Base-by-base conservation (phyloP, 2,888 invertebrate genomes). In the Amphipoea oculea region DNA sequence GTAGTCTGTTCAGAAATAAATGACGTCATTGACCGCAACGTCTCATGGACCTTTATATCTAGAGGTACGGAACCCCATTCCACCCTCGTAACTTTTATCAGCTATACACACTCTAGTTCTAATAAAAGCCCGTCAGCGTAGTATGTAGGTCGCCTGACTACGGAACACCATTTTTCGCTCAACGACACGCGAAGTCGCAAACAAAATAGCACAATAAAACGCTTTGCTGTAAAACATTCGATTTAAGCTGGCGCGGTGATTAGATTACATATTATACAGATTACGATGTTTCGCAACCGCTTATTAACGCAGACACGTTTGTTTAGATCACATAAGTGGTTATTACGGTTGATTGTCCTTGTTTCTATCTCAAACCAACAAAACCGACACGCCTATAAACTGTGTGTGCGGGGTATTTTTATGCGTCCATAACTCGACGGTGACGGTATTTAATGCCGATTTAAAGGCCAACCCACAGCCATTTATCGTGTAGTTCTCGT, bases 201-300 rank as follows among this genome's bases (percentile, higher is more conserved):
- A 81, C 68, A 51, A 81, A 83, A 82, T 71, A 70, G 54, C 72
- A 66, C 76, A 86, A 82, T 86, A 76, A 86, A 86, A 69, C n/a
- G 67, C 70, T 54, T 60, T 40, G 45, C n/a, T 63, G 17, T 48
- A 78, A 45, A 72, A 62, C 65, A n/a, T 72, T 65, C 68, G 51
- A 66, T 51, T 51, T 40, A 67, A 66, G 60, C 42, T 36, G 20
- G 48, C 1, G 40, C 36, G 29, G 45, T n/a, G 82, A 85, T 83
- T 76, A 81, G 76, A 81, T 83, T 67, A 57, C 60, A 54, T 42
- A 48, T n/a, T 66, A 36, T 54, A 54, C 79, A 51, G 23, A 73
- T 69, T 81, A 29, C 51, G 23, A 51, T 67, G 54, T 72, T 65
- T 51, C 72, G 85, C 62, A 45, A n/a, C 51, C 45, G 29, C 23